Conservation (phyloP, 2,113 vertebrate genomes). For the Phyllostomus discolor region DNA sequence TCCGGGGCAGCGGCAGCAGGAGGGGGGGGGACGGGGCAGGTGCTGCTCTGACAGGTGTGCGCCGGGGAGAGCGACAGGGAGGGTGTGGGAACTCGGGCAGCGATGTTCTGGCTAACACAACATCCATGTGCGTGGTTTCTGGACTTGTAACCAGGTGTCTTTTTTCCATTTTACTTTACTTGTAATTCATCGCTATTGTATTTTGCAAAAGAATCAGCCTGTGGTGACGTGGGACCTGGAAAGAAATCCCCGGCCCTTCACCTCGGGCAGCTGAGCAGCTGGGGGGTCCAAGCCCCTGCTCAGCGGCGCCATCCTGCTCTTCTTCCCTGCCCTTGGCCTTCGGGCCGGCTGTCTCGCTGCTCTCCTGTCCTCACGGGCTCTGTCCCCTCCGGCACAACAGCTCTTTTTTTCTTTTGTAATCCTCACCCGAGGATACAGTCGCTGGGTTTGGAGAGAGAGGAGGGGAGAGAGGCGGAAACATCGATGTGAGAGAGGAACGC, state of each 20-base stretch:
- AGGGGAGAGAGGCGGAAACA: too few species aligned
- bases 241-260: not conserved
- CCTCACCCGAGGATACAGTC: too few species aligned
- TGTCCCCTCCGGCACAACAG: not conserved
- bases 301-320: fast-evolving
- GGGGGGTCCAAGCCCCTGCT: not conserved
- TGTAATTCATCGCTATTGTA: not conserved
- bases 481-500: too few species aligned
- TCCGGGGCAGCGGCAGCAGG: fast-evolving
- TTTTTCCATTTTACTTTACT: not conserved
- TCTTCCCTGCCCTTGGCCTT: fast-evolving
- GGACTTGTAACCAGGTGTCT: not conserved
- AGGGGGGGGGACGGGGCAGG: fast-evolving
- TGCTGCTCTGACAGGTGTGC: not conserved
- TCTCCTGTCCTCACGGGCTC: not conserved
- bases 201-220: not conserved
- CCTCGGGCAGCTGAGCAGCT: not conserved
- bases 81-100: not conserved
- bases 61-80: too few species aligned
- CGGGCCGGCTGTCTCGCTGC: not conserved
- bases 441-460: too few species aligned
- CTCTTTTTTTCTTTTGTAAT: too few species aligned
- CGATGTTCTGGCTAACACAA: not conserved
- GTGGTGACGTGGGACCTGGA: not conserved
- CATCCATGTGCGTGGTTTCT: not conserved